Percentiles rank a stretch among this genome's conserved stretches.
Conservation (phyloP, 2,888 invertebrate genomes). For the Dryomyza anilis region DNA sequence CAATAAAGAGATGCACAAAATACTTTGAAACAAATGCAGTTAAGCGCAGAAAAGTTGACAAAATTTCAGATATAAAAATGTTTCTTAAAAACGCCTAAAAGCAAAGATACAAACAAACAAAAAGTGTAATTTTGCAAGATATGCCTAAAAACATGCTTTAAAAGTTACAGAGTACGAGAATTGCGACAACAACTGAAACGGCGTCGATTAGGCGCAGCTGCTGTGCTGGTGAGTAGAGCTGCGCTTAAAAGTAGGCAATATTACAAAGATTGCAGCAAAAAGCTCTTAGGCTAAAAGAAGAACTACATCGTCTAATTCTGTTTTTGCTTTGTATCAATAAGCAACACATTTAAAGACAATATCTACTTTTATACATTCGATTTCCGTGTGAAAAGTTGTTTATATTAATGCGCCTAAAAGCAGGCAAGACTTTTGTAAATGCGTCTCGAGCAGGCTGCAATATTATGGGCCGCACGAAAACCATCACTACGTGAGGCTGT, state of each 20-base stretch:
- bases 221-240: not conserved
- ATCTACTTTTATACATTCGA: not conserved
- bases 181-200: not conserved
- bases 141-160: not conserved
- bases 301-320: not conserved
- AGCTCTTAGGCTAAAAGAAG: not conserved
- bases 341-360: no score
- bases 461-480: constrained; percentile 45
- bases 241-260: not conserved
- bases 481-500: constrained; percentile 43
- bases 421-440: not conserved
- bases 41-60: no score
- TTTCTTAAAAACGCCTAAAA: no score
- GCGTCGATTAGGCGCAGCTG: not conserved
- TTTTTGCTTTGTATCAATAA: no score
- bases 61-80: no score
- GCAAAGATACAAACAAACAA: no score
- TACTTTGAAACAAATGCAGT: no score
- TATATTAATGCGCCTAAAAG: not conserved
- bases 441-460: constrained; percentile 26
- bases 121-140: not conserved
- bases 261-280: not conserved
- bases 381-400: not conserved
- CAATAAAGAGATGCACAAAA: no score
- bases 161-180: not conserved